Evolutionary conservation across 2,888 invertebrate species (phyloP).

Genomic region (Leptinotarsa peninsularis): DNA sequence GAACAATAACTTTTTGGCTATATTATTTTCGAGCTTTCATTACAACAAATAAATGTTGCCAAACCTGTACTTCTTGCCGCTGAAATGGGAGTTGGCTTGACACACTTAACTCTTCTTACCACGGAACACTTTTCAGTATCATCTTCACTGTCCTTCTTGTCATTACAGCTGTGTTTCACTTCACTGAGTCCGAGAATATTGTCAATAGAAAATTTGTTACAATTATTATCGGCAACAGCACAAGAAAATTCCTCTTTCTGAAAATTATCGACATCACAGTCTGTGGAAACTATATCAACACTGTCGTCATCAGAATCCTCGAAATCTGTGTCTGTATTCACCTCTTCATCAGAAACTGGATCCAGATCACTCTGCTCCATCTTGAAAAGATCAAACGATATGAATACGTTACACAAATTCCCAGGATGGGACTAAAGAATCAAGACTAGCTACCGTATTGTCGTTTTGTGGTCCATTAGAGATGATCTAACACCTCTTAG

Average conservation of each 20-base stretch:
- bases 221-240: conserved; percentile 52
- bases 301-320: conserved; percentile 55
- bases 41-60: conserved; percentile 1
- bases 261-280: conserved; percentile 44
- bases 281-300: conserved; percentile 57
- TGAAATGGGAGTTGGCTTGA: conserved; percentile 61
- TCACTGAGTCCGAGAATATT: conserved; percentile 62
- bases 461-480: conserved; percentile 59
- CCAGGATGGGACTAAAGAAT: conserved; percentile 34
- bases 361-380: conserved; percentile 42
- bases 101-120: conserved; percentile 55
- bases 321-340: conserved; percentile 37
- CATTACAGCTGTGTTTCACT: conserved; percentile 40
- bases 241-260: conserved; percentile 44
- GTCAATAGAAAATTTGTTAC: conserved; percentile 65
- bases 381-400: conserved; percentile 4
- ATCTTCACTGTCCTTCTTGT: conserved; percentile 39
- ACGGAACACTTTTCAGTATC: conserved; percentile 42
- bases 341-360: conserved; percentile 45
- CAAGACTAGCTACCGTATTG: conserved; percentile 27
- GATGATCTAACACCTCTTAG: conserved; percentile 61
- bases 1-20: no score
- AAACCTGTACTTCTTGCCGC: conserved; percentile 48
- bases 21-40: no score
- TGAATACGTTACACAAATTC: conserved; percentile 16